Evolutionary conservation across 2,888 invertebrate genomes (phyloP), one percentile per base, ranked within the genome.

Genomic region (Heliconius hortense): DNA sequence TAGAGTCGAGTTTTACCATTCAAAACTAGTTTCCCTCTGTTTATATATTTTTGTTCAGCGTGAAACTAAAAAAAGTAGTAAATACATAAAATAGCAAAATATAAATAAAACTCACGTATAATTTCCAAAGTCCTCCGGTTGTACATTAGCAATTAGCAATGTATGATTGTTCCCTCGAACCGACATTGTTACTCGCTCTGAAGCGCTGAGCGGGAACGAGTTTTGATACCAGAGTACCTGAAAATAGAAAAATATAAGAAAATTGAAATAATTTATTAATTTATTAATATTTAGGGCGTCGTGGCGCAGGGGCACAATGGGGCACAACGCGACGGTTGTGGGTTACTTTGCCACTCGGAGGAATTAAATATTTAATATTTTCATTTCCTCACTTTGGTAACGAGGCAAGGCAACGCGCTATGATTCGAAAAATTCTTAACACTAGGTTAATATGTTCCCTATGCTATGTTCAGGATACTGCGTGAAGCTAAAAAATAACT

Each of bases 201-300:
- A 95, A 24, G 95, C 95, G 81, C 95, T 95, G 82, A 96, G 89
- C 0, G 95, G 95, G 83, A 96, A 96, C 77, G 96, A 96, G 85
- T 96, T 96, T 84, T 96, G 96, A 87, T 95, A 96, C 96, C 96
- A 96, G 21, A 95, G 94, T 69, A 96, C 95, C 96, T 96, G 92
- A 0, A 82, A 76, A 48, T 1, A 10, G 26, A 48, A 48, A 35
- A 4, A 24, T 0, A 62, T 48, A 48, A 21, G 0, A n/a, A 56
- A 4, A 11, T 1, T n/a, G 10, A 67, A 13, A 67, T 67, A 1
- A 21, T 11, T 67, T 43, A 7, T 11, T 39, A 11, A 39, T 11
- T 13, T 11, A 39, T 43, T 43, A 4, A 15, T 43, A 43, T 15
- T 15, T 43, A 2, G 4, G 5, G 15, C 43, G 5, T 43, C 43